Base-by-base conservation (phyloP, 2,797 vertebrate genomes). In the Spondyliosoma cantharus region DNA sequence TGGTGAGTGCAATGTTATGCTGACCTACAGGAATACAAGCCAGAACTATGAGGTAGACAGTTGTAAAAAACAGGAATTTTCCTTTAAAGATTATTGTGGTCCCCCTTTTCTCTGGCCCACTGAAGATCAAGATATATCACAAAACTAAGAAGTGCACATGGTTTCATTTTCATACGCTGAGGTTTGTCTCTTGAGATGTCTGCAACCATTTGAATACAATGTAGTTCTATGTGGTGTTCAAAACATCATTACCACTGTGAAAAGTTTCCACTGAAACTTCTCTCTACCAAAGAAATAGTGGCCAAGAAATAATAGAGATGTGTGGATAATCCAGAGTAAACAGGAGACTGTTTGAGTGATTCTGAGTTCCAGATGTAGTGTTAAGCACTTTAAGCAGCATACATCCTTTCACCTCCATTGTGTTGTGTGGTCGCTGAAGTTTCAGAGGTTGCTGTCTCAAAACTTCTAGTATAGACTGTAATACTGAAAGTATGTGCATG, bases 1-100 rank as follows among this genome's bases (percentile, higher is more conserved):
- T 79, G 81, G 16, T 75, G 78, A 79, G 54, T 62, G 78, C 64
- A 19, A 17, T 32, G 77, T 59, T 78, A 72, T 58, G 56, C 48
- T 65, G 76, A 70, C 50, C 61, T 66, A 22, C 22, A 78, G 63
- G n/a, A 73, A 29, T 27, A 43, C 24, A 3, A 56, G 69, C 74
- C 75, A 77, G 66, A 64, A 78, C 52, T 61, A 59, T 77, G 70
- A 71, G 48, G 54, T 54, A 62, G 54, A 75, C 67, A 64, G 68
- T 77, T 66, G 73, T 71, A 62, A 89, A 83, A 78, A 29, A 42
- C 56, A 56, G 11, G 59, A 68, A 73, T 54, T 63, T 81, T 70
- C 19, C 62, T 76, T 57, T 57, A 29, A 45, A 67, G 13, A 2
- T 20, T 19, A 46, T 14, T 9, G 9, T 43, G 68, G 13, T 32